phyloP scores from a whole-genome alignment of 2,888 invertebrate genomes.

The Nomada ferruginata region DNA sequence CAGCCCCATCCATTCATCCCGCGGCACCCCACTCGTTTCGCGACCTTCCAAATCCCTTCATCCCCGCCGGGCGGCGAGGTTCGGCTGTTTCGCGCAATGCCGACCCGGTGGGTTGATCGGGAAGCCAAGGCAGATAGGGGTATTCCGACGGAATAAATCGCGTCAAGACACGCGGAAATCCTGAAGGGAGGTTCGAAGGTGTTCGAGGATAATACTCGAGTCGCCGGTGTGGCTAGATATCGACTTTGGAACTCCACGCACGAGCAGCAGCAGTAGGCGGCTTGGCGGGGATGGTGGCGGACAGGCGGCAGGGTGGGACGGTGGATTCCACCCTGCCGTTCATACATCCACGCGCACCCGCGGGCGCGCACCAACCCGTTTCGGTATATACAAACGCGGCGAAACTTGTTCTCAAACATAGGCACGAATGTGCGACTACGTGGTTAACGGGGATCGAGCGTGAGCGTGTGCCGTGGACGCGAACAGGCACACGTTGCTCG shows the following conservation, averaged over 20 bases:
- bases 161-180: constrained; percentile 37
- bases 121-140: not conserved
- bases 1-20: constrained; percentile 30
- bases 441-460: constrained; percentile 34
- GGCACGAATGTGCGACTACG: constrained; percentile 18
- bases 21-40: not conserved
- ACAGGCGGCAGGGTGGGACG: constrained; percentile 16
- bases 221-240: constrained; percentile 63
- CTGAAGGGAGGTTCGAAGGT: constrained; percentile 45
- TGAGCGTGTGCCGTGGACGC: constrained; percentile 22
- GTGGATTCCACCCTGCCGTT: constrained; percentile 51
- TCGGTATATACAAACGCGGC: constrained; percentile 39
- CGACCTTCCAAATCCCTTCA: constrained; percentile 25
- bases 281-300: constrained; percentile 32
- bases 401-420: constrained; percentile 18
- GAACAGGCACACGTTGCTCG: constrained; percentile 48
- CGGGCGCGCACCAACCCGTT: constrained; percentile 52
- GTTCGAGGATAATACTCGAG: constrained; percentile 64
- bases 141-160: constrained; percentile 28
- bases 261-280: constrained; percentile 56
- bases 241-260: constrained; percentile 70
- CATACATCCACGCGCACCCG: constrained; percentile 48
- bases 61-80: not conserved
- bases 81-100: not conserved
- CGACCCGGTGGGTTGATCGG: constrained; percentile 7